Percentiles rank a stretch among this genome's conserved stretches.
Conservation (phyloP, 1,140 invertebrate genomes). For the Zaprionus gabonicus region DNA sequence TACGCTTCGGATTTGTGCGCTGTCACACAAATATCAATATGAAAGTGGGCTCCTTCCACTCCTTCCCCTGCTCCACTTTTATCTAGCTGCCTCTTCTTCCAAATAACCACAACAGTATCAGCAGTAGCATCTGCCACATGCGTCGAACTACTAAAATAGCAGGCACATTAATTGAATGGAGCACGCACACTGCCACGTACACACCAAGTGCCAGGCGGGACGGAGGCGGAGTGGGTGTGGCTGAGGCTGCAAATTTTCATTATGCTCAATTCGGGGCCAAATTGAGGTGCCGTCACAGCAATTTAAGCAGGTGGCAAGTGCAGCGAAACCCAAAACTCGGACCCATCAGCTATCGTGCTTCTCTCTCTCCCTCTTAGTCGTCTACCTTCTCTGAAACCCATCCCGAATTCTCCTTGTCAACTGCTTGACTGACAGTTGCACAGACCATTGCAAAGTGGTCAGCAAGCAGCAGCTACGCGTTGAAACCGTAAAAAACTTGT, state of each 20-base stretch:
- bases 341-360: neutral
- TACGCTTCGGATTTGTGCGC: slow-evolving; percentile 41
- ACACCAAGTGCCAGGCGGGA: neutral
- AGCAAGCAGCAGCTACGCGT: neutral
- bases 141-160: slow-evolving; percentile 40
- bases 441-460: slow-evolving; percentile 1
- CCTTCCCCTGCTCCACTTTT: neutral
- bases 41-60: slow-evolving; percentile 28
- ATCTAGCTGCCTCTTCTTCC: neutral
- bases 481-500: neutral
- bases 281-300: slow-evolving; percentile 33
- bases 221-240: neutral
- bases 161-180: slow-evolving; percentile 65
- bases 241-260: slow-evolving; percentile 38
- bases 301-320: slow-evolving; percentile 29
- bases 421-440: slow-evolving; percentile 1
- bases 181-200: slow-evolving; percentile 10
- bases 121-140: slow-evolving; percentile 45
- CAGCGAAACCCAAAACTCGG: neutral
- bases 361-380: neutral
- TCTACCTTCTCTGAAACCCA: neutral
- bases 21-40: slow-evolving; percentile 75
- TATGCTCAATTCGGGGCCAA: slow-evolving; percentile 47
- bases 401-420: neutral
- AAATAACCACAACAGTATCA: neutral